These are phyloP conservation scores for Mythimna loreyi DNA, from an alignment of 2,888 invertebrate species.

Conservation along the genomic window DNA sequence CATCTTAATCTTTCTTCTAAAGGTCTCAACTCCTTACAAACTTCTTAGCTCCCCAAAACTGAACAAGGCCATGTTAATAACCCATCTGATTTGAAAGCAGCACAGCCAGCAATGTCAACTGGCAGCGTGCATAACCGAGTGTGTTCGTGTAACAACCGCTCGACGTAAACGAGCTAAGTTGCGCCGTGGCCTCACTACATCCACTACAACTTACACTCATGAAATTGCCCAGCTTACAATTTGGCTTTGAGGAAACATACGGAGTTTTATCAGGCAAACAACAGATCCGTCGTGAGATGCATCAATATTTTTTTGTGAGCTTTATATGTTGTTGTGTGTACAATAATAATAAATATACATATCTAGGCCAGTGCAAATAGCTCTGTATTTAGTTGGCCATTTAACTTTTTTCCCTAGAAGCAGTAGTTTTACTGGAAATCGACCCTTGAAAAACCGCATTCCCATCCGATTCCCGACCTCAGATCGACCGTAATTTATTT, in stretches of 20 bases:
- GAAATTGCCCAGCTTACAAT: constrained; percentile 62
- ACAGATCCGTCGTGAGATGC: neutral
- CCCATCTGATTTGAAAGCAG: constrained; percentile 20
- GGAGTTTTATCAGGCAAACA: neutral
- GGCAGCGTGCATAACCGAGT: constrained; percentile 38
- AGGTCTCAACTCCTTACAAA: neutral
- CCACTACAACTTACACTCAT: constrained; percentile 56
- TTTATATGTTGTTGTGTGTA: no score
- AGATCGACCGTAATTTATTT: no score
- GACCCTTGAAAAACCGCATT: no score
- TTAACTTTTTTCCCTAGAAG: no score
- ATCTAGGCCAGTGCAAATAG: no score
- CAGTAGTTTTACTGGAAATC: no score
- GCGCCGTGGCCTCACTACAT: constrained; percentile 32
- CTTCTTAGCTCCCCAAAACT: neutral
- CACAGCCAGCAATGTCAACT: constrained; percentile 36
- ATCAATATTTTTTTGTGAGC: no score
- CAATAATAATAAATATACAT: no score
- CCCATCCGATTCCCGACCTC: no score
- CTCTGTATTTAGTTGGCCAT: no score
- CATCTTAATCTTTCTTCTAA: no score
- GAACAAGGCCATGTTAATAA: constrained; percentile 21
- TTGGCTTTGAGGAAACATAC: constrained; percentile 43
- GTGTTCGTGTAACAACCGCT: constrained; percentile 45
- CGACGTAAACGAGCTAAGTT: constrained; percentile 61